Evolutionary conservation across 1,140 invertebrate species (phyloP).

Genomic region (Neodiprion pinetum): DNA sequence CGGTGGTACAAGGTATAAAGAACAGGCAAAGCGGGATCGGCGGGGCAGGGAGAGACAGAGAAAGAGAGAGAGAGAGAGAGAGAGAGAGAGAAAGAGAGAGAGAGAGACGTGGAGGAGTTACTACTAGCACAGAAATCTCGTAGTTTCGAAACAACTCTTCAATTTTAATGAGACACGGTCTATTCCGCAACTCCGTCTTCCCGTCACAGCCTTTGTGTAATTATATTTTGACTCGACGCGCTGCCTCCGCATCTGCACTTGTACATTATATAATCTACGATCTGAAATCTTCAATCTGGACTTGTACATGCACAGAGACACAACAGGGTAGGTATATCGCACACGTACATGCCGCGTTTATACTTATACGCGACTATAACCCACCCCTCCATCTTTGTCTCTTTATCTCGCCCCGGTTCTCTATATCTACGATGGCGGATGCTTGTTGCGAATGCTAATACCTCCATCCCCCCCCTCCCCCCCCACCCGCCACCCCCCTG

Average conservation of each 20-base stretch:
- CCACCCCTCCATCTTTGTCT: background rate
- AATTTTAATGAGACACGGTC: constrained; percentile 62
- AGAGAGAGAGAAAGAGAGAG: constrained; percentile 36
- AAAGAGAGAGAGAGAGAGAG: constrained; percentile 20
- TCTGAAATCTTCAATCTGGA: background rate
- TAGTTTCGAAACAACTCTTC: constrained; percentile 61
- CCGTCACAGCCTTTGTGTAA: constrained; percentile 59
- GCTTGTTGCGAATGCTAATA: constrained; percentile 54
- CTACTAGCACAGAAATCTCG: constrained; percentile 58
- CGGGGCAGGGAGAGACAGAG: constrained; percentile 12
- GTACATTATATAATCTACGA: background rate
- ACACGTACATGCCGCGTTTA: too few relatives aligned
- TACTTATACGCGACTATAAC: too few relatives aligned
- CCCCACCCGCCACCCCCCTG: constrained; percentile 14
- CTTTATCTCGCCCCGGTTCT: constrained; percentile 8
- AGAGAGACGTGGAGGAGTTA: constrained; percentile 44
- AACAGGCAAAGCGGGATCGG: background rate
- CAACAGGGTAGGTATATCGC: too few relatives aligned
- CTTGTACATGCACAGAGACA: background rate
- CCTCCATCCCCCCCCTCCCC: constrained; percentile 27
- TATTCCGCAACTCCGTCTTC: constrained; percentile 57
- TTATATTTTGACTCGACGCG: constrained; percentile 61
- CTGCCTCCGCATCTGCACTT: constrained; percentile 9
- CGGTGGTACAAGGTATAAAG: background rate
- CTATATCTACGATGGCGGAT: constrained; percentile 20